Evolutionary conservation across 2,113 vertebrate genomes (phyloP), one percentile per base, ranked within the genome.

Genomic region (Semnornis frantzii): DNA sequence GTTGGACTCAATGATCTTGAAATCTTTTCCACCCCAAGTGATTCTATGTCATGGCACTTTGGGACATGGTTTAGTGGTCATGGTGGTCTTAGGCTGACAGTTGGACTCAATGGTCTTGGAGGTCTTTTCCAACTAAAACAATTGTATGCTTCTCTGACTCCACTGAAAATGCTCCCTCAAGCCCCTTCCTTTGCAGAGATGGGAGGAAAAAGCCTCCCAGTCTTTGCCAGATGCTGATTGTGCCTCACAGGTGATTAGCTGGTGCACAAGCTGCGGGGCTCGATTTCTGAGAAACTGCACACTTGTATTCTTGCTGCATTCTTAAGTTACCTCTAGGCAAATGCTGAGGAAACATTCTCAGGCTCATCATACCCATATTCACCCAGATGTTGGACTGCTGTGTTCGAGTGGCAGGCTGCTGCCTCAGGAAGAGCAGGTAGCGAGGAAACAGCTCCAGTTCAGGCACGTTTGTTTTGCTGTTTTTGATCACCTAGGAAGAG

Each of bases 331-430:
- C 99, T 99, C 99, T 98, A 94, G 98, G 98, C 90, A 99, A 98
- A 97, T 99, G 98, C 90, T 98, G 98, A 97, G 99, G 99, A 98
- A 99, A 99, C 98, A 99, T 98, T 98, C 98, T 98, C 98, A 99
- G 98, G 98, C 98, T 99, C 98, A 98, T 99, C 99, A 99, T 99
- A 99, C 99, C 99, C 99, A 99, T 99, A 98, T 99, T 99, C 97
- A 99, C 98, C 99, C 99, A 99, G 98, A 99, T 99, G 98, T 99
- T 99, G 93, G 99, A 99, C 97, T 99, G 99, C 84, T 99, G 99
- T 24, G 98, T 98, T 95, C 99, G 98, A 3, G 98, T 98, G 65
- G 98, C 99, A 17, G 98, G 99, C 97, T 99, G 99, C 96, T 99
- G 99, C 84, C 99, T 98, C 87, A 99, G 98, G 97, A 99, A 99